These are phyloP conservation scores for Hyperoplus lanceolatus DNA, from an alignment of 2,797 vertebrate species.

Conservation along the genomic window DNA sequence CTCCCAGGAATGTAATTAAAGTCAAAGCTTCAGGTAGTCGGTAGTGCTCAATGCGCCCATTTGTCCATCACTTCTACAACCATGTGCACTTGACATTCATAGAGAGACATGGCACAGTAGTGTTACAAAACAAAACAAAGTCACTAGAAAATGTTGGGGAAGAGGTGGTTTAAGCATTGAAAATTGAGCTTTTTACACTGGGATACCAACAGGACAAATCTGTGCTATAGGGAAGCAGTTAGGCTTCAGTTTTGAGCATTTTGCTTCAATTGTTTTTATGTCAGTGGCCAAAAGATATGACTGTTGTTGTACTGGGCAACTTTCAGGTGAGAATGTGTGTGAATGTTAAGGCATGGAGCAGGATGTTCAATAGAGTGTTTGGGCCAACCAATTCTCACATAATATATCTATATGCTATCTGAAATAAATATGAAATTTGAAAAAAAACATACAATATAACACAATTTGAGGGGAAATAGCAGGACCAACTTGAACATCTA, in stretches of 20 bases:
- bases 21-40: conserved; percentile 58
- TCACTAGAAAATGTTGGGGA: too few relatives aligned
- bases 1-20: conserved; percentile 82
- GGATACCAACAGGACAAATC: not conserved
- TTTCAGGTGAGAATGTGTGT: not conserved
- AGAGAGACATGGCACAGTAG: not conserved
- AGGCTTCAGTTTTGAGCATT: not conserved
- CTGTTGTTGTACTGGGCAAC: not conserved
- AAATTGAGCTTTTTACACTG: too few relatives aligned
- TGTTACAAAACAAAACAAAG: not conserved
- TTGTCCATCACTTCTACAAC: conserved; percentile 22
- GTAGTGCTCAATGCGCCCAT: conserved; percentile 10
- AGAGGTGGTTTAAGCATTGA: not conserved
- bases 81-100: not conserved
- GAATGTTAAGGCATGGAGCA: too few relatives aligned
- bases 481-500: too few relatives aligned
- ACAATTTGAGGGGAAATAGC: not conserved
- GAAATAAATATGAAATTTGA: not conserved
- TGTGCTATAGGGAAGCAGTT: not conserved
- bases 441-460: not conserved
- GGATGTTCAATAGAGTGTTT: not conserved
- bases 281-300: not conserved
- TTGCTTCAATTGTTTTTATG: not conserved
- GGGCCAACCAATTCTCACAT: not conserved
- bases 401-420: not conserved